phyloP scores from a whole-genome alignment of 2,888 invertebrate species.

The Ennomos erosarius region DNA sequence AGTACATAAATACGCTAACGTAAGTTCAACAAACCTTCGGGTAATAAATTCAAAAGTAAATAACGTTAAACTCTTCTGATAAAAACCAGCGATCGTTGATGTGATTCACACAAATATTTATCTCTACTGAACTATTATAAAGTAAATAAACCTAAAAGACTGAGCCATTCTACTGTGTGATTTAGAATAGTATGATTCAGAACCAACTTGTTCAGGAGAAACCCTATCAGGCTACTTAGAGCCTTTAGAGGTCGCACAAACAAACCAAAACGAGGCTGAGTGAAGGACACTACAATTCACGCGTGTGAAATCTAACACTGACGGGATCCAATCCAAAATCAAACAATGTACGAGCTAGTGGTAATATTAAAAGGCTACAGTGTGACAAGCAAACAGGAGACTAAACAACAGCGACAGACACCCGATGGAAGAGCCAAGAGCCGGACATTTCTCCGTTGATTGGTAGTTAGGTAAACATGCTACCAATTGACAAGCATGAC shows the following conservation, averaged over 20 bases:
- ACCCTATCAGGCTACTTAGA: conserved; percentile 23
- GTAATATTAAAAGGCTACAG: conserved; percentile 8
- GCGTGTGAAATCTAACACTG: conserved; percentile 33
- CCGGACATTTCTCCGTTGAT: conserved; percentile 40
- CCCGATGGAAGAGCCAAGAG: conserved; percentile 21
- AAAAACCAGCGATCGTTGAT: conserved; percentile 24
- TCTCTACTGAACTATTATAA: conserved; percentile 1
- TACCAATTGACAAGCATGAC: conserved; percentile 26
- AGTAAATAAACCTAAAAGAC: conserved; percentile 6
- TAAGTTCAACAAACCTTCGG: conserved; percentile 34
- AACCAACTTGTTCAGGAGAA: conserved; percentile 25
- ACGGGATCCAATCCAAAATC: conserved; percentile 19
- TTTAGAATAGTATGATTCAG: conserved; percentile 8
- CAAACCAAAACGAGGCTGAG: conserved; percentile 29
- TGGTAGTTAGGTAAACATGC: conserved; percentile 30
- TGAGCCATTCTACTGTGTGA: no score
- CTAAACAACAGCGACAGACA: conserved; percentile 33
- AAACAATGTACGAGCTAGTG: conserved; percentile 8
- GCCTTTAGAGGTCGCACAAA: conserved; percentile 28
- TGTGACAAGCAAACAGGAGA: conserved; percentile 6
- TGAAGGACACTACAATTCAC: conserved; percentile 30
- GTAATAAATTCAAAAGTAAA: conserved; percentile 24
- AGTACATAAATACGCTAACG: conserved; percentile 5
- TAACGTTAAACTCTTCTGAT: conserved; percentile 23
- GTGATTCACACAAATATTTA: conserved; percentile 32